These are phyloP conservation scores for Mallotus villosus DNA, from an alignment of 2,797 vertebrate genomes.

Conservation along the genomic window DNA sequence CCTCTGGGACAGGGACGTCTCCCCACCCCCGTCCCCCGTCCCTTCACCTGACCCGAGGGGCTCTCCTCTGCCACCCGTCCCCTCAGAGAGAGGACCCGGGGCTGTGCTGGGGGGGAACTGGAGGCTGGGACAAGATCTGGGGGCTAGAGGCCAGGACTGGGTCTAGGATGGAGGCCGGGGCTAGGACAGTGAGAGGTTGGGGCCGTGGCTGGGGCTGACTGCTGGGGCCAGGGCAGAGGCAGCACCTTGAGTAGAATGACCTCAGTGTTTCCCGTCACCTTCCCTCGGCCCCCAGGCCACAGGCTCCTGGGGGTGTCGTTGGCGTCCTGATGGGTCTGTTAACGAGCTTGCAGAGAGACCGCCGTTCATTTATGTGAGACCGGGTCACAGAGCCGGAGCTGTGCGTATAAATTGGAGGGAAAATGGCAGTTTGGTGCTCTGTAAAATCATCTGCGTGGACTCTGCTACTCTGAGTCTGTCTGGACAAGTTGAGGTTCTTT, in stretches of 20 bases:
- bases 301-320: constrained; percentile 19
- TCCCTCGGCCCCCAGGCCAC: constrained; percentile 10
- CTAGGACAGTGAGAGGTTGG: neutral
- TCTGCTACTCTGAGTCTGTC: constrained; percentile 15
- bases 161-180: too few relatives aligned
- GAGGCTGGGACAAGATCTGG: too few relatives aligned
- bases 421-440: constrained; percentile 21
- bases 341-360: constrained; percentile 40
- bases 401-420: constrained; percentile 19
- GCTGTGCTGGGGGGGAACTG: neutral
- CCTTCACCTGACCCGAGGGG: neutral
- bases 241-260: constrained; percentile 46
- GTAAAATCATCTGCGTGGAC: constrained; percentile 19
- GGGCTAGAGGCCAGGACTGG: neutral
- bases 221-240: constrained; percentile 7
- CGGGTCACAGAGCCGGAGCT: constrained; percentile 27
- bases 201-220: neutral
- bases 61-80: constrained; percentile 34
- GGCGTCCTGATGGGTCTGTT: constrained; percentile 39
- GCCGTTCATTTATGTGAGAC: constrained; percentile 48
- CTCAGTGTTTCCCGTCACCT: constrained; percentile 45
- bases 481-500: constrained; percentile 11
- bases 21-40: neutral
- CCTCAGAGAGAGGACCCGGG: neutral
- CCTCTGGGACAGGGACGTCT: constrained; percentile 32